Percentiles rank a stretch among this genome's conserved stretches.
These are phyloP conservation scores for Aphaenogaster floridana DNA, from an alignment of 1,140 invertebrate genomes.

Conservation along the genomic window DNA sequence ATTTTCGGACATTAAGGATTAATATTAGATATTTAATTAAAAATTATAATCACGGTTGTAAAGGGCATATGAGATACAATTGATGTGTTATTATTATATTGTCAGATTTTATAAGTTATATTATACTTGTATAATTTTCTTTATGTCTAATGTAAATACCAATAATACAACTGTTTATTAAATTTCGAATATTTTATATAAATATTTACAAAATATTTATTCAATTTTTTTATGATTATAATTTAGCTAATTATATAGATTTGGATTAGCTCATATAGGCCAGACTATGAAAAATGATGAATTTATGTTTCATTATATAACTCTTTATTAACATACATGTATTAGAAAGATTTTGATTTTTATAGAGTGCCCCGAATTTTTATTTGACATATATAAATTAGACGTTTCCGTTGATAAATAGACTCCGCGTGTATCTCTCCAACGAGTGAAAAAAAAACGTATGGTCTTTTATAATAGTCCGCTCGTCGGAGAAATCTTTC, in stretches of 20 bases:
- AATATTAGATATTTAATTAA: no score
- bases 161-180: background rate
- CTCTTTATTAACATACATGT: background rate
- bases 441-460: background rate
- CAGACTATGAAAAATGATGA: background rate
- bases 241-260: background rate
- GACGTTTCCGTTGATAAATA: constrained; percentile 21
- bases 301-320: background rate
- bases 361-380: background rate
- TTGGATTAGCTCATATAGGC: background rate
- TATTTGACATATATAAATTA: constrained; percentile 2
- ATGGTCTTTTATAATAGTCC: constrained; percentile 25
- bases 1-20: no score
- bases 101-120: background rate
- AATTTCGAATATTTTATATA: background rate
- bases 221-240: background rate
- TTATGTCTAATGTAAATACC: background rate
- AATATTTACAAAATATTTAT: background rate
- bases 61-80: no score
- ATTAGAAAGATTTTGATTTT: background rate
- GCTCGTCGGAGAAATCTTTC: constrained; percentile 29
- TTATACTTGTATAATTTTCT: background rate
- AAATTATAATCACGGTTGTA: no score
- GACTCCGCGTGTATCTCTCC: background rate
- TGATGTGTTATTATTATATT: background rate